Conservation (phyloP, 2,888 invertebrate species). For the Argyresthia albistria region DNA sequence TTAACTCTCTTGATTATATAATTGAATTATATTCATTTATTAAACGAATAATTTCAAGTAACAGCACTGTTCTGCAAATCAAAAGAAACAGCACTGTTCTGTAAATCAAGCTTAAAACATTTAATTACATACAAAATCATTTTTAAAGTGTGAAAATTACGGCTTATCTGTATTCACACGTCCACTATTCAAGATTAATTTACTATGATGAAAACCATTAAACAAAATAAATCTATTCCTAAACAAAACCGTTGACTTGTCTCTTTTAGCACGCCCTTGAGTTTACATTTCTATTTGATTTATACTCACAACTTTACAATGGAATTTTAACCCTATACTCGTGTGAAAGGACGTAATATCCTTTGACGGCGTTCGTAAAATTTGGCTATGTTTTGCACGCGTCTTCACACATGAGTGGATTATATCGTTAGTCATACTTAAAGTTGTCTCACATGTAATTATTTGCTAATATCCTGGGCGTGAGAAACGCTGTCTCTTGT, state of each 20-base stretch:
- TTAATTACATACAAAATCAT: no score
- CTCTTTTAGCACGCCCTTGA: constrained; percentile 41
- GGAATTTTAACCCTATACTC: neutral
- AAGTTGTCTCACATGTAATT: constrained; percentile 47
- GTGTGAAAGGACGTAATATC: no score
- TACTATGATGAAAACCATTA: constrained; percentile 65
- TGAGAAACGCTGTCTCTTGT: constrained; percentile 34
- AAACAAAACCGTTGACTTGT: constrained; percentile 38
- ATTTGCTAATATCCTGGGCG: constrained; percentile 47
- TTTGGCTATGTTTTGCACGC: constrained; percentile 23
- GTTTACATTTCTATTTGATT: constrained; percentile 53
- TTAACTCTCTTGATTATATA: no score
- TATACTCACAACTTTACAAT: constrained; percentile 12
- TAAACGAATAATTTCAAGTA: no score
- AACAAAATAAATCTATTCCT: constrained; percentile 28
- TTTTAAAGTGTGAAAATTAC: no score
- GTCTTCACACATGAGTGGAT: constrained; percentile 59
- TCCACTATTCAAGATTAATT: constrained; percentile 54
- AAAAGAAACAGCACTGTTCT: no score
- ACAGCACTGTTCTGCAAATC: no score
- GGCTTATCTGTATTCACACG: no score
- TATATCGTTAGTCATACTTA: constrained; percentile 61
- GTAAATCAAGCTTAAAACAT: no score
- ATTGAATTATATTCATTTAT: no score
- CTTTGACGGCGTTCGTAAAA: no score